Percentiles rank a stretch among this genome's conserved stretches.
These are phyloP conservation scores for Drosophila koepferae DNA, from an alignment of 2,888 invertebrate species.

Conservation along the genomic window DNA sequence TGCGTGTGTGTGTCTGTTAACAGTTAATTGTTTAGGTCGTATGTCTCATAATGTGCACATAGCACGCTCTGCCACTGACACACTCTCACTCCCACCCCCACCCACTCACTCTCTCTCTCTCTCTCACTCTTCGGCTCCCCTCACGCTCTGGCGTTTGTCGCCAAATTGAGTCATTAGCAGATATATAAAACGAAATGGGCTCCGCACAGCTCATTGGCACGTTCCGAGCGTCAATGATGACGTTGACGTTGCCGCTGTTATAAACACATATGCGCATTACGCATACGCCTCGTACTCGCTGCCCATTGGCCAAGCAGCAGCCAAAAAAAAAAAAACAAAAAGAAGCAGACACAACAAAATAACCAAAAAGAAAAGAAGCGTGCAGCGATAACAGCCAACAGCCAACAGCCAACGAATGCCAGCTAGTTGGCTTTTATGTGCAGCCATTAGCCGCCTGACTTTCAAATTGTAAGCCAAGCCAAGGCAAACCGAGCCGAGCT, in stretches of 20 bases:
- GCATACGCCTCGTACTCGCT: constrained; percentile 46
- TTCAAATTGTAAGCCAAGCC: constrained; percentile 27
- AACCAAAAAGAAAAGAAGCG: not conserved
- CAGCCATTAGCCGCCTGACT: constrained; percentile 22
- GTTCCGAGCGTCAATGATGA: constrained; percentile 53
- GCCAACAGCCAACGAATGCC: constrained; percentile 3
- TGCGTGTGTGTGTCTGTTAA: constrained; percentile 34
- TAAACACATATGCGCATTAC: constrained; percentile 57
- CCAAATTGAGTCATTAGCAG: constrained; percentile 78
- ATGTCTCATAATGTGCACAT: constrained; percentile 35
- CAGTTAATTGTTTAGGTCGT: constrained; percentile 55
- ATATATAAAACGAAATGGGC: constrained; percentile 71
- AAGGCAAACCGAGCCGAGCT: constrained; percentile 3
- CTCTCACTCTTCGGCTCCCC: not conserved
- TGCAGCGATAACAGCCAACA: constrained; percentile 18
- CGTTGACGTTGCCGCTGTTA: constrained; percentile 37
- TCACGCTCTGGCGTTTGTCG: constrained; percentile 39
- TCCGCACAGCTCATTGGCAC: constrained; percentile 75
- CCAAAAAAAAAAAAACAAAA: not conserved
- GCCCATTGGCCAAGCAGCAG: constrained; percentile 5
- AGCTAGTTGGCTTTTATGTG: constrained; percentile 30
- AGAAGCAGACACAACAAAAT: not conserved
- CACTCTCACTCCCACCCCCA: too few relatives aligned
- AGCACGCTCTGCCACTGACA: constrained; percentile 13
- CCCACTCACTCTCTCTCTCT: not conserved